phyloP scores from a whole-genome alignment of 2,797 vertebrate species.

The Clarias platycephalus region DNA sequence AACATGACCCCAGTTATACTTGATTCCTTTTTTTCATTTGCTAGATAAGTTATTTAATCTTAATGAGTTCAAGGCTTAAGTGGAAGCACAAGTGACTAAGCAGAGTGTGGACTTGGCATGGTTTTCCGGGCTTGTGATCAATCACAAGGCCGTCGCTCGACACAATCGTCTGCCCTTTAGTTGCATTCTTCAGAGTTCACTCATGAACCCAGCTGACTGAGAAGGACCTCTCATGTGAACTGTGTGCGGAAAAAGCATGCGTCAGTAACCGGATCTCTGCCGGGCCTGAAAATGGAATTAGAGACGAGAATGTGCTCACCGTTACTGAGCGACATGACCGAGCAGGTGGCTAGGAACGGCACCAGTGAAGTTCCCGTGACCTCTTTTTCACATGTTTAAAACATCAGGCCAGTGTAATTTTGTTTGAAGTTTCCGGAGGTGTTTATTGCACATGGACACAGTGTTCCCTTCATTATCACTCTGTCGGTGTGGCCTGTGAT shows the following conservation, averaged over 20 bases:
- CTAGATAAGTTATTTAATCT: not conserved
- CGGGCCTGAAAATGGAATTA: conserved; percentile 47
- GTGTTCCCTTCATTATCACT: conserved; percentile 8
- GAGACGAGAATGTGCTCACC: conserved; percentile 31
- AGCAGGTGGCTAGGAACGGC: conserved; percentile 35
- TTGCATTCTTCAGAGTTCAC: conserved; percentile 15
- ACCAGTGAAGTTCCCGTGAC: conserved; percentile 15
- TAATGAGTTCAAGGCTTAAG: not conserved
- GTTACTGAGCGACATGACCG: conserved; percentile 23
- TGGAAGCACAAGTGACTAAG: conserved; percentile 1
- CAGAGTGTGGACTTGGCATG: not conserved
- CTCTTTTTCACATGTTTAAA: not conserved
- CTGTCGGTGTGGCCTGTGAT: not conserved
- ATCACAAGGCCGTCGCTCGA: conserved; percentile 29
- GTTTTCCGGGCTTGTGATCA: conserved; percentile 20
- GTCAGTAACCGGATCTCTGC: conserved; percentile 16
- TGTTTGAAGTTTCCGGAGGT: conserved; percentile 6
- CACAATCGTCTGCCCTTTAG: not conserved
- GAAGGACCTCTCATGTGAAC: conserved; percentile 18
- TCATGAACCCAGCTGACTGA: conserved; percentile 30
- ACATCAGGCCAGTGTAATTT: conserved; percentile 6
- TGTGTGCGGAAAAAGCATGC: conserved; percentile 21
- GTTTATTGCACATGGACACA: conserved; percentile 15
- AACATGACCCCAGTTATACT: not conserved
- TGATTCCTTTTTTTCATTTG: not conserved